phyloP scores from a whole-genome alignment of 2,113 vertebrate genomes.

The Podarcis raffonei region DNA sequence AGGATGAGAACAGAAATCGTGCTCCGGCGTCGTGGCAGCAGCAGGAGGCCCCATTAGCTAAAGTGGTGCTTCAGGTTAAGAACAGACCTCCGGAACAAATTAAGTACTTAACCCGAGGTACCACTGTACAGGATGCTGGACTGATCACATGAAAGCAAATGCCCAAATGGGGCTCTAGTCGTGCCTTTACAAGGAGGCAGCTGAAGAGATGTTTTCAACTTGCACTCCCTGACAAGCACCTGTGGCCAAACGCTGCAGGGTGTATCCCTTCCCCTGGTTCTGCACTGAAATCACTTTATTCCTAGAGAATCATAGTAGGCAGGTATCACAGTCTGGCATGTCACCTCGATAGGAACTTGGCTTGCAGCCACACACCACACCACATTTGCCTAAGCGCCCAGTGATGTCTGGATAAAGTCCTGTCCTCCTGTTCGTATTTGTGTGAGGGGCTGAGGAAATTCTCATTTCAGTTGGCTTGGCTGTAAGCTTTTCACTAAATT shows the following conservation, averaged over 20 bases:
- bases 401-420: not conserved
- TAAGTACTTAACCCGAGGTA: too few relatives aligned
- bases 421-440: not conserved
- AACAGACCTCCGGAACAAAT: too few relatives aligned
- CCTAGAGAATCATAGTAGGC: not conserved
- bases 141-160: too few relatives aligned
- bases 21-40: too few relatives aligned
- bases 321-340: not conserved
- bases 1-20: too few relatives aligned
- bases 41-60: too few relatives aligned
- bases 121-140: too few relatives aligned
- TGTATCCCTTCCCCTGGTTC: not conserved
- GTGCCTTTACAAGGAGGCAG: not conserved
- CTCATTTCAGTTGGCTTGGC: slow-evolving; percentile 6
- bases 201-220: not conserved
- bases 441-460: not conserved
- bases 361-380: not conserved
- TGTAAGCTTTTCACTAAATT: slow-evolving; percentile 27
- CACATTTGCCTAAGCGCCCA: not conserved
- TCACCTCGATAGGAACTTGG: not conserved
- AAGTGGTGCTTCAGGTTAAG: too few relatives aligned
- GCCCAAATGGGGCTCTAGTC: not conserved
- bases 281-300: not conserved
- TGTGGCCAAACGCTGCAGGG: not conserved
- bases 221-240: not conserved